Conservation (phyloP, 2,797 vertebrate genomes). For the Miichthys miiuy region DNA sequence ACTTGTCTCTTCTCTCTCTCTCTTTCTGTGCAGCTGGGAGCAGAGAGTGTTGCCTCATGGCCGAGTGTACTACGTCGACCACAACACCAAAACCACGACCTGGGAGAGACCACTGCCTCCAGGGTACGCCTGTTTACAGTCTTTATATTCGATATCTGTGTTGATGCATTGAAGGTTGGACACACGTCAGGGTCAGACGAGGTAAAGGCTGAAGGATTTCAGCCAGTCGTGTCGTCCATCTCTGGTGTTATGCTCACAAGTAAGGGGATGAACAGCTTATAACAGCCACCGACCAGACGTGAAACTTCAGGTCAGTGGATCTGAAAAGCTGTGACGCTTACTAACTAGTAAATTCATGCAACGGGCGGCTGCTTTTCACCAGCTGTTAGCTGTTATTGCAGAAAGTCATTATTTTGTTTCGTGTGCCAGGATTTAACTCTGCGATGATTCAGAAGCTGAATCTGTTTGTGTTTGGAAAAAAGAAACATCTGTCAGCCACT, state of each 20-base stretch:
- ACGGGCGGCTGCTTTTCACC: neutral
- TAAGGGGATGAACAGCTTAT: neutral
- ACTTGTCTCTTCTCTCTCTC: conserved; percentile 28
- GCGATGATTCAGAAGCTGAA: neutral
- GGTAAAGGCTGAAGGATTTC: neutral
- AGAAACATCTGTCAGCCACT: neutral
- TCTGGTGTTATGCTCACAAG: neutral
- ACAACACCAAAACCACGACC: conserved; percentile 98
- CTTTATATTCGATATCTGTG: conserved; percentile 11
- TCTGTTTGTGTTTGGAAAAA: neutral
- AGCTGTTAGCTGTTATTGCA: neutral
- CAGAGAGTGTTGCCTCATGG: conserved; percentile 95
- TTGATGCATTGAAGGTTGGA: neutral
- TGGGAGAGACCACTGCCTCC: conserved; percentile 98
- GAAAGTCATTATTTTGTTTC: neutral
- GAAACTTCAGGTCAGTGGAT: neutral
- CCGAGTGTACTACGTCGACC: conserved; percentile 97
- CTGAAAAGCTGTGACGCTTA: neutral
- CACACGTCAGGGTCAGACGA: neutral
- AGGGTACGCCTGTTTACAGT: conserved; percentile 84
- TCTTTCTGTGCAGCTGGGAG: conserved; percentile 90
- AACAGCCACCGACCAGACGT: neutral
- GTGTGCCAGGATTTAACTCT: neutral
- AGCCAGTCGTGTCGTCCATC: neutral
- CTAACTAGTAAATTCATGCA: neutral